These are phyloP conservation scores for Chaitophorus viminalis DNA, from an alignment of 2,888 invertebrate genomes.

Conservation along the genomic window DNA sequence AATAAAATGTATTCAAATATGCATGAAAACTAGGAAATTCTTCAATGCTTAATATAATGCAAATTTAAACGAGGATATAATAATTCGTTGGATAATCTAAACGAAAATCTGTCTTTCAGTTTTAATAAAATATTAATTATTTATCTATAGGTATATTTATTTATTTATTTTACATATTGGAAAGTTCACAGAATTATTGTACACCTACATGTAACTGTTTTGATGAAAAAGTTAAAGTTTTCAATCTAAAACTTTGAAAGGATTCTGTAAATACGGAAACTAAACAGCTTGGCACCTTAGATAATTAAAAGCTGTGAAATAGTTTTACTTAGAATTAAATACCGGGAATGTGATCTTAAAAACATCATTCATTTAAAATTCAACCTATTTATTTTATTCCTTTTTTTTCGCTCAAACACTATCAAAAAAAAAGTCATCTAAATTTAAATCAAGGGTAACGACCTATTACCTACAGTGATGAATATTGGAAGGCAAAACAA, in stretches of 20 bases:
- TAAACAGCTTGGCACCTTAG: neutral
- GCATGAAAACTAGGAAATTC: too few relatives aligned
- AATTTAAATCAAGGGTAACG: neutral
- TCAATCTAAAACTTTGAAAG: neutral
- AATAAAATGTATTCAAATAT: too few relatives aligned
- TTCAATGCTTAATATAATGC: too few relatives aligned
- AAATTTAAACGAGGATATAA: too few relatives aligned
- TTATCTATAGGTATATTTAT: too few relatives aligned
- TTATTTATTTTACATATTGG: neutral
- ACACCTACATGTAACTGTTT: neutral
- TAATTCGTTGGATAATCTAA: neutral
- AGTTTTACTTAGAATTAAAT: slow-evolving; percentile 21
- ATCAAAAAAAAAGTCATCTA: neutral
- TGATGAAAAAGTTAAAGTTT: neutral
- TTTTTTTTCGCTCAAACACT: neutral
- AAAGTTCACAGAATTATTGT: neutral
- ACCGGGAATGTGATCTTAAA: slow-evolving; percentile 8
- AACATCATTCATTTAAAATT: slow-evolving; percentile 13
- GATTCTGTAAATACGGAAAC: neutral
- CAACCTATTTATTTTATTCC: neutral
- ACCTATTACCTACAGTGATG: too few relatives aligned
- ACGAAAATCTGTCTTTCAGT: neutral
- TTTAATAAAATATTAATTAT: neutral
- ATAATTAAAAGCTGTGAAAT: slow-evolving; percentile 18
- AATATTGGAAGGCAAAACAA: neutral